Base-by-base conservation (phyloP, 2,797 vertebrate species). In the Odontamblyopus rebecca region DNA sequence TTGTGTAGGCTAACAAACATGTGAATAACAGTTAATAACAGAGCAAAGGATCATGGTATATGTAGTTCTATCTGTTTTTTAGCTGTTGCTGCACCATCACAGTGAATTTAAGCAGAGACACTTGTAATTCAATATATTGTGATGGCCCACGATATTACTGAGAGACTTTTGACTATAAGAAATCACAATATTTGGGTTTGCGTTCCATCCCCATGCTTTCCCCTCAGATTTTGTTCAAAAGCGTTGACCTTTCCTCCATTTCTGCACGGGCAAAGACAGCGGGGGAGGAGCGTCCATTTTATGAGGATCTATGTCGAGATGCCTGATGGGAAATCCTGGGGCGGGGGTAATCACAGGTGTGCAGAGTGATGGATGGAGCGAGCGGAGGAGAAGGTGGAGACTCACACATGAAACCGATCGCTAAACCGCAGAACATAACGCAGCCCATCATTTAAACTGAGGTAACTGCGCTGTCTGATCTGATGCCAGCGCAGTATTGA, bases 251-350 rank as follows among this genome's bases (percentile, higher is more conserved):
- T 41, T 12, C 32, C 30, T 19, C 4, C 32, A 4, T 2, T 63
- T 18, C 35, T 18, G 5, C 16, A 29, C 2, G 27, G 29, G 15
- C 61, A 63, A 41, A 41, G 61, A 41, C 35, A 18, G n/a, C 13
- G 18, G 61, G 61, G 32, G 61, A 41, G 61, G 61, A 23, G 61
- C n/a, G n/a, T 41, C n/a, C n/a, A 12, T 44, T 63, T 63, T 23
- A 44, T 41, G 66, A 68, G 51, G 51, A 68, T 68, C n/a, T 68
- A 50, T 68, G 30, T 23, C 56, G 32, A 57, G 19, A 32, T 57
- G 67, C 67, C 26, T 68, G 67, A 68, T 68, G 67, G 67, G 53
- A 68, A 41, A 63, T 44, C 61, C 61, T 44, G 61, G 19, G 61
- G 32, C n/a, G 19, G 35, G 35, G 61, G 61, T 26, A 35, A 61